Evolutionary conservation across 2,797 vertebrate genomes (phyloP), one percentile per base, ranked within the genome.

Genomic region (Pseudotriccus pelzelni): DNA sequence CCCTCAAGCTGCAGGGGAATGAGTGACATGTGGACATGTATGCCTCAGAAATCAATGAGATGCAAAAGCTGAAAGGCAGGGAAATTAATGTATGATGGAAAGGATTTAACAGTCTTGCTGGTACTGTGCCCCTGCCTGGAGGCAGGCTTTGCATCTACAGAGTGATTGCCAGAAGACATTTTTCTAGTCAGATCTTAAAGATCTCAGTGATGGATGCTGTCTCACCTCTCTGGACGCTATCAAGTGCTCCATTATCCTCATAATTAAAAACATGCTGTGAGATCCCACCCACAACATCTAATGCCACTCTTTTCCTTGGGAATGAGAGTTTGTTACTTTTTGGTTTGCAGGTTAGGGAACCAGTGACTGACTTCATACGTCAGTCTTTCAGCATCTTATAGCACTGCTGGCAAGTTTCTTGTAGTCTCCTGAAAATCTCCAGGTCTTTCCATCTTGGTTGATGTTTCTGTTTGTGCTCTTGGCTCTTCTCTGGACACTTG

Each of bases 31-130:
- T 32, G 66, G 67, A 56, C 32, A 25, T 52, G 34, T 36, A n/a
- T 78, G 66, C 66, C 67, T 92, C 62, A 84, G 86, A 93, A 93
- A 93, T 89, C 92, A 72, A 64, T 93, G 82, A 64, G 32, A 52
- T 59, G 67, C 49, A 28, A 41, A 72, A 87, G 84, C 74, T 89
- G 84, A 87, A 84, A 74, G 87, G 62, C 90, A 89, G 69, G 58
- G 49, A 34, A 28, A 84, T 91, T 75, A 68, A 68, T 37, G 9
- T 21, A 7, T n/a, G 67, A 41, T 72, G 37, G 82, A 84, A 68
- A 78, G 62, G 87, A 78, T 91, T 93, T 91, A 93, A 81, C 23
- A 60, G n/a, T 32, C 70, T 75, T 89, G 82, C 92, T 95, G 90
- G 84, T 94, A 60, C 49, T 0, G 0, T 47, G 36, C 7, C 46